phyloP scores from a whole-genome alignment of 1,140 invertebrate species.

The Ladona fulva region DNA sequence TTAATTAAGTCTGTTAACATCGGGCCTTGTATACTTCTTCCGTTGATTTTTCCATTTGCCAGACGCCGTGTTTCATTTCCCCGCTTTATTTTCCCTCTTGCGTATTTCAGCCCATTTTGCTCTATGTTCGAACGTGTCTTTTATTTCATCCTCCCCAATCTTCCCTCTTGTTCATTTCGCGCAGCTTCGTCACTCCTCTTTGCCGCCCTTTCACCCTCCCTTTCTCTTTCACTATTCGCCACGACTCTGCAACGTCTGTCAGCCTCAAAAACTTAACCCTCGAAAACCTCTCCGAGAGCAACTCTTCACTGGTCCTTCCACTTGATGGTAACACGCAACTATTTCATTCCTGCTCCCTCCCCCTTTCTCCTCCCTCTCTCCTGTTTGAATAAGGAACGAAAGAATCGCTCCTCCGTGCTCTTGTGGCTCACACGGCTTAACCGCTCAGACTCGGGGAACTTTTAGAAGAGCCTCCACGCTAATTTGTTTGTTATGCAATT shows the following conservation, averaged over 20 bases:
- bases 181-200: background rate
- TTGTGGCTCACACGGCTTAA: background rate
- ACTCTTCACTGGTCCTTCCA: too few species aligned
- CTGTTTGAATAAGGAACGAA: too few species aligned
- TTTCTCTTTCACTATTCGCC: background rate
- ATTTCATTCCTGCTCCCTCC: too few species aligned
- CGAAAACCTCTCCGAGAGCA: too few species aligned
- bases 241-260: background rate
- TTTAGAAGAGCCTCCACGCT: background rate
- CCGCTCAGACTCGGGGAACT: background rate
- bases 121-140: background rate
- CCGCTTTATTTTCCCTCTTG: background rate
- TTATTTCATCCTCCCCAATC: background rate
- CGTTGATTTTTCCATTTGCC: too few species aligned
- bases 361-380: too few species aligned
- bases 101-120: background rate
- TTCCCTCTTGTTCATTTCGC: background rate
- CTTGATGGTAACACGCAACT: too few species aligned
- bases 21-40: too few species aligned
- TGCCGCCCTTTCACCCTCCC: background rate
- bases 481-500: conserved; percentile 10
- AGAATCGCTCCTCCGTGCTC: background rate
- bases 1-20: too few species aligned
- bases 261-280: too few species aligned
- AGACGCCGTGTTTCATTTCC: too few species aligned